These are phyloP conservation scores for Plusia festucae DNA, from an alignment of 2,888 invertebrate species.

Conservation along the genomic window DNA sequence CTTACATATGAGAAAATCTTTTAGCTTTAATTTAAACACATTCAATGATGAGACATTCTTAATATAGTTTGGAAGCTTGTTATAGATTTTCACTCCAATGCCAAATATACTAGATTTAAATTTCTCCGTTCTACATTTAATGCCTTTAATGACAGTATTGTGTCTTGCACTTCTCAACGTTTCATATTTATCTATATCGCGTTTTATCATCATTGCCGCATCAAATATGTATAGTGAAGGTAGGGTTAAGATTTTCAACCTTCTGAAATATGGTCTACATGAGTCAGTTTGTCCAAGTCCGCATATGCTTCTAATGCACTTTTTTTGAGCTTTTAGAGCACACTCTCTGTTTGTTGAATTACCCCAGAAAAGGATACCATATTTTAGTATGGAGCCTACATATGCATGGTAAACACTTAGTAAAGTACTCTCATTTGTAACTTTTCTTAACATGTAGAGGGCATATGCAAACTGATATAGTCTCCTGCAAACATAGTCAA, in stretches of 20 bases:
- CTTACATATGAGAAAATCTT: not conserved
- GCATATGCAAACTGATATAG: no score
- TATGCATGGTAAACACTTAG: no score
- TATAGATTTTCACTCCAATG: no score
- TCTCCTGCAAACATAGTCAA: no score
- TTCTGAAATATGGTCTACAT: constrained; percentile 3
- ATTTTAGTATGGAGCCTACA: constrained; percentile 2
- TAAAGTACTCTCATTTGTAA: constrained; percentile 5
- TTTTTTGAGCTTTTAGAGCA: no score
- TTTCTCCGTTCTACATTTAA: no score
- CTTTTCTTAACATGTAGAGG: constrained; percentile 7
- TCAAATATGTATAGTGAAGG: constrained; percentile 7
- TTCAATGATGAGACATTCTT: no score
- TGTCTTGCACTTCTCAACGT: constrained; percentile 26
- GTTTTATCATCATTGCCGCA: constrained; percentile 43
- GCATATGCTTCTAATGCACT: no score
- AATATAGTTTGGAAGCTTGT: no score
- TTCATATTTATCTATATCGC: constrained; percentile 53
- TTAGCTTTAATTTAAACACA: not conserved
- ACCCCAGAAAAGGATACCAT: constrained; percentile 9
- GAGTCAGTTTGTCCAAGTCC: constrained; percentile 5
- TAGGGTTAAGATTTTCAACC: constrained; percentile 5
- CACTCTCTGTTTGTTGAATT: constrained; percentile 6
- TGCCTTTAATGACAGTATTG: no score
- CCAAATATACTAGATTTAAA: no score